These are phyloP conservation scores for Philopotamus ludificatus DNA, from an alignment of 1,140 invertebrate genomes.

Conservation along the genomic window DNA sequence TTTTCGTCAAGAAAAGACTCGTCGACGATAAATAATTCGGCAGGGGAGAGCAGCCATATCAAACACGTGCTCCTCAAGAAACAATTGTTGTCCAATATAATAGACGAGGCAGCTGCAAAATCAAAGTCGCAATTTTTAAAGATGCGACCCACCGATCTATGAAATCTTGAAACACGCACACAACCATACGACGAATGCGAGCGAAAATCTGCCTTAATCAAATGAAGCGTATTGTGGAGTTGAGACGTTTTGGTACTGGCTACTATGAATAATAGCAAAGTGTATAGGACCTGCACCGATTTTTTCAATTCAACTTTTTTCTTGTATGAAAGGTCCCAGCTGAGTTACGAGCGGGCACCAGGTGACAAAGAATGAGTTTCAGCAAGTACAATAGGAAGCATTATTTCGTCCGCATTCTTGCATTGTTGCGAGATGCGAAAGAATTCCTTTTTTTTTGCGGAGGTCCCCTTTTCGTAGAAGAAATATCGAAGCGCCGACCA, in stretches of 20 bases:
- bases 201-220: neutral
- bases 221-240: neutral
- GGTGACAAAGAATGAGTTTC: slow-evolving; percentile 31
- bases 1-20: slow-evolving; percentile 24
- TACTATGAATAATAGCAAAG: slow-evolving; percentile 22
- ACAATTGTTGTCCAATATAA: slow-evolving; percentile 33
- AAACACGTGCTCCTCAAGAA: slow-evolving; percentile 40
- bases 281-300: slow-evolving; percentile 32
- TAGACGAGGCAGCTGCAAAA: slow-evolving; percentile 38
- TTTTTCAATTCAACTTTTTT: slow-evolving; percentile 28
- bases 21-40: slow-evolving; percentile 35
- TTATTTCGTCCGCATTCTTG: slow-evolving; percentile 28
- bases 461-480: neutral
- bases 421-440: slow-evolving; percentile 25
- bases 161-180: neutral
- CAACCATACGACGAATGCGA: neutral
- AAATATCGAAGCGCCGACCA: too few species aligned
- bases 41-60: slow-evolving; percentile 28
- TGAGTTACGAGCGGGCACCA: slow-evolving; percentile 26
- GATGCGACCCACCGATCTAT: slow-evolving; percentile 20
- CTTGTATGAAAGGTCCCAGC: slow-evolving; percentile 13
- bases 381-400: slow-evolving; percentile 28
- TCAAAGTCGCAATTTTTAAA: slow-evolving; percentile 35
- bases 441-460: slow-evolving; percentile 7
- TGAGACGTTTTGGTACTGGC: neutral